Evolutionary conservation across 2,797 vertebrate species (phyloP), one percentile per base, ranked within the genome.

Genomic region (Coracias cyanogaster): DNA sequence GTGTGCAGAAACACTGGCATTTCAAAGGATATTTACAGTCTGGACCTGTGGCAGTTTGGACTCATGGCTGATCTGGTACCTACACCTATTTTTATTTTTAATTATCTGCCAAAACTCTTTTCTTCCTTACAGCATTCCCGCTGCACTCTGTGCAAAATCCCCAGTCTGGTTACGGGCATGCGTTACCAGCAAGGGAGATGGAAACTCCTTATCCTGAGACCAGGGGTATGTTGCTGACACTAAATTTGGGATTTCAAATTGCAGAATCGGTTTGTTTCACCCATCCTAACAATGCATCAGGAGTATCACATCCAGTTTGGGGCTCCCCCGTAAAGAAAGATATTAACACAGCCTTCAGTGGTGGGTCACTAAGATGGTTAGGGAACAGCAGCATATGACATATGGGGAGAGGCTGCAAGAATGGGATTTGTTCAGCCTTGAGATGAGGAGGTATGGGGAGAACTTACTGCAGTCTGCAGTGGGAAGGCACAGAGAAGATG

Each of bases 351-450:
- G 58, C 46, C 21, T 45, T 85, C 58, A 72, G 71, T 6, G 3
- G 28, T 3, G 12, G 43, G 15, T 57, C 9, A 6, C 62, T 41
- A 26, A 39, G 64, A n/a, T 17, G 41, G 5, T 39, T 43, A 46
- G 28, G 77, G 60, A 82, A 79, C 1, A 5, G 22, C 48, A 82
- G 43, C 0, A 0, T 41, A 19, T 25, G 58, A 51, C 6, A 1
- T 7, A 10, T 0, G 0, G 39, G 41, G 26, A 86, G 11, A 62
- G 48, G 37, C 9, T 82, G 79, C 0, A 5, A 87, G 58, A 61
- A 28, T 17, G 22, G 71, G 26, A 17, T 49, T 72, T 69, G 55
- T 41, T 71, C 48, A 46, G n/a, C 26, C 29, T 9, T 19, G 41
- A 28, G 8, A 49, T 28, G 48, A 67, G 61, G 60, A 52, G 21